Base-by-base conservation (phyloP, 2,113 vertebrate species). In the Muntiacus muntjak region DNA sequence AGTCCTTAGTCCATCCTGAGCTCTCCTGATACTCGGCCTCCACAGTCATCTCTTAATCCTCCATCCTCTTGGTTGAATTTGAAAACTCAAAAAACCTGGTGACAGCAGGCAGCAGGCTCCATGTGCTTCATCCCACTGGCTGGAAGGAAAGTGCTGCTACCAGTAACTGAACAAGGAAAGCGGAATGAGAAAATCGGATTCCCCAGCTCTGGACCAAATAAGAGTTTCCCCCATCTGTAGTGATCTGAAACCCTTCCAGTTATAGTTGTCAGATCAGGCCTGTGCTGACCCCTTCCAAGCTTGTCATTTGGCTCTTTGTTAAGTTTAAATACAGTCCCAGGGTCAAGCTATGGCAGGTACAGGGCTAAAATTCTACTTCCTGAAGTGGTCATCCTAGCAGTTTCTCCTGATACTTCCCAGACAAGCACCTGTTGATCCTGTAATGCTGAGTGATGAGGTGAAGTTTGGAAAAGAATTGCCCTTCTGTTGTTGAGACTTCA, bases 361-460 rank as follows among this genome's bases (percentile, higher is more conserved):
- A 47, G 78, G 92, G 50, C 64, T 23, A 50, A 58, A 57, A 7
- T 30, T 26, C 14, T 3, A 17, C n/a, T 26, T 21, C 43, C 0
- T 0, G 30, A 33, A 52, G 17, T 7, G 0, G 14, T 30, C 40
- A 0, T 5, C 67, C 64, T 57, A 25, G 43, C 7, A 9, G 52
- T 33, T 55, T 54, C 50, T 55, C 81, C 54, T 40, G 2, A 23
- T 55, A 36, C 26, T 5, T 58, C 47, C 55, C 5, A 23, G 50
- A 7, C n/a, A 3, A 43, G 15, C 2, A 0, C 85, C 60, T n/a
- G 23, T 7, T 28, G 58, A 23, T 6, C 19, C 74, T 3, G 0
- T 4, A 21, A 8, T 26, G 28, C 71, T 12, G 0, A 91, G 57
- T 43, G 23, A 10, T 1, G 11, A 52, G 50, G 21, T 6, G 2